Percentiles rank a stretch among this genome's conserved stretches.
Conservation (phyloP, 1,140 invertebrate species). For the Drosophila sulfurigaster region DNA sequence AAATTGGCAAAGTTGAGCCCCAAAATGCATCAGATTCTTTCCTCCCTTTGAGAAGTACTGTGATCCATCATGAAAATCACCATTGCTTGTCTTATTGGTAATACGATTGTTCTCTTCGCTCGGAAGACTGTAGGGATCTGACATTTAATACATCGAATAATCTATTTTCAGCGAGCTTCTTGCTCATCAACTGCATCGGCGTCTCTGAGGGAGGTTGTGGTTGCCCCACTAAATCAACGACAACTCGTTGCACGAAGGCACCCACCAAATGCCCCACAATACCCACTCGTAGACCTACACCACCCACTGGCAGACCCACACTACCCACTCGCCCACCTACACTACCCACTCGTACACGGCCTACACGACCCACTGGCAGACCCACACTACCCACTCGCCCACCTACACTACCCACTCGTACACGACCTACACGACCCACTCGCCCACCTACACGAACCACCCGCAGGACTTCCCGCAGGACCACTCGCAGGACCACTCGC, state of each 20-base stretch:
- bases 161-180: slow-evolving; percentile 9
- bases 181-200: slow-evolving; percentile 17
- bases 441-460: not conserved
- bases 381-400: too few relatives aligned
- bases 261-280: not conserved
- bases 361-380: too few relatives aligned
- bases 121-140: not conserved
- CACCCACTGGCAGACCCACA: too few relatives aligned
- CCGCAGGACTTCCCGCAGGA: not conserved
- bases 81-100: slow-evolving; percentile 34
- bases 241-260: not conserved
- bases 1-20: not conserved
- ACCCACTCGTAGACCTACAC: not conserved
- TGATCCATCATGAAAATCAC: slow-evolving; percentile 21
- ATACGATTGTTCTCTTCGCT: not conserved
- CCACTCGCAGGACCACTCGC: not conserved
- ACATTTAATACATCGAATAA: not conserved
- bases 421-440: not conserved
- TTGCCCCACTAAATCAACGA: not conserved
- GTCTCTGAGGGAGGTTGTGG: not conserved
- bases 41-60: slow-evolving; percentile 14
- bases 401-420: too few relatives aligned
- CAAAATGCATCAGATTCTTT: slow-evolving; percentile 5
- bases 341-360: not conserved
- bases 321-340: too few relatives aligned